A percentile compares a stretch with the other conserved stretches of the same genome.
Evolutionary conservation across 2,797 vertebrate species (phyloP).

Genomic region (Capromys pilorides): DNA sequence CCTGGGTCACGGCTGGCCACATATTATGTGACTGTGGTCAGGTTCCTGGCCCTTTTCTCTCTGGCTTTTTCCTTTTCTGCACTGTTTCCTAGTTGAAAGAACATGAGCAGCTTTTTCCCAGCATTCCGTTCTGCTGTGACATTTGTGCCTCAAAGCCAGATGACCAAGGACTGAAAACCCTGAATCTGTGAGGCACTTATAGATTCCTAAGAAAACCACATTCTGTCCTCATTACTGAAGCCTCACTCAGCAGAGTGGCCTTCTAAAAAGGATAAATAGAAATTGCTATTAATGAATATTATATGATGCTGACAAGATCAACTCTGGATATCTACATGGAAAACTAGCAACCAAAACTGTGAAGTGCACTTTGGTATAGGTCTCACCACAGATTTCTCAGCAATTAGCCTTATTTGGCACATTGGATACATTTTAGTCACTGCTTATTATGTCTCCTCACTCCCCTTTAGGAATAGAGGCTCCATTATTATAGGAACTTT

Average conservation of each 20-base stretch:
- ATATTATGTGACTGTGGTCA: not conserved
- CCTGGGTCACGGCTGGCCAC: not conserved
- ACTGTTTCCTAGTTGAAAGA: not conserved
- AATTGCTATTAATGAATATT: not conserved
- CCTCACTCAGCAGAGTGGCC: not conserved
- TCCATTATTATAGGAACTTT: not conserved
- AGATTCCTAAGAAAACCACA: not conserved
- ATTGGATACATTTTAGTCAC: not conserved
- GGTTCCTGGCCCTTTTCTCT: not conserved
- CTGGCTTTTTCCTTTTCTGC: not conserved
- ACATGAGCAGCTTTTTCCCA: not conserved
- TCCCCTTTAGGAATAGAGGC: not conserved
- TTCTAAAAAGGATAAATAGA: not conserved
- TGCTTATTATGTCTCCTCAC: not conserved
- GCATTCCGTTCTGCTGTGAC: not conserved
- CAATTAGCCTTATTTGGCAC: not conserved
- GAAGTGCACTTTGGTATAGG: not conserved
- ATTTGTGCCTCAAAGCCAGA: not conserved
- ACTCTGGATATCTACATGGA: not conserved
- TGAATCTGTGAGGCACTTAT: not conserved
- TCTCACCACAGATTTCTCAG: not conserved
- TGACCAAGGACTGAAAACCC: not conserved
- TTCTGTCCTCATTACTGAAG: not conserved
- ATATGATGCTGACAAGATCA: not conserved
- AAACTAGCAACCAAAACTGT: not conserved